Percentiles rank a stretch among this genome's conserved stretches.
These are phyloP conservation scores for Pipa parva DNA, from an alignment of 2,113 vertebrate genomes.

Conservation along the genomic window DNA sequence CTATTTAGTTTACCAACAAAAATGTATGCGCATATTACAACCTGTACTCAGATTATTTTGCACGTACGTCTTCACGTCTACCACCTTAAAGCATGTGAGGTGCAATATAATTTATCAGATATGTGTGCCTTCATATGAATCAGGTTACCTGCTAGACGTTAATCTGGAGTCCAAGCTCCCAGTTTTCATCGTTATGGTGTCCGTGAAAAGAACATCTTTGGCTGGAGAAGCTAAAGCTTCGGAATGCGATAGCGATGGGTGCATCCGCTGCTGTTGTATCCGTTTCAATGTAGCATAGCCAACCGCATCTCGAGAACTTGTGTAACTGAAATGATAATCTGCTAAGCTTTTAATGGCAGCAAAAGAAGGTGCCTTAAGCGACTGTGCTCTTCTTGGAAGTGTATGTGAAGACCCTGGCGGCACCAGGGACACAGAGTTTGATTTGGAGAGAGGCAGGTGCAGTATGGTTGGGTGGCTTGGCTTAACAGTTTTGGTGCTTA, in stretches of 20 bases:
- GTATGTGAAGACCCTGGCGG: constrained; percentile 92
- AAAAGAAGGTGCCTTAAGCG: constrained; percentile 90
- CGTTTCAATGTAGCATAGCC: constrained; percentile 92
- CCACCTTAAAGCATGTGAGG: too few species aligned
- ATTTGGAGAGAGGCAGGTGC: constrained; percentile 85
- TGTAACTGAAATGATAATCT: constrained; percentile 94
- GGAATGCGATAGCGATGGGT: constrained; percentile 92
- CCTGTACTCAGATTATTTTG: too few species aligned
- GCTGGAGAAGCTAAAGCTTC: constrained; percentile 93
- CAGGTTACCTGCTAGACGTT: constrained; percentile 87
- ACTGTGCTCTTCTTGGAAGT: constrained; percentile 90
- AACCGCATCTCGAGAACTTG: constrained; percentile 90
- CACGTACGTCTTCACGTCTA: too few species aligned
- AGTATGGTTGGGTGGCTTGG: constrained; percentile 77
- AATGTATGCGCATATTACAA: too few species aligned
- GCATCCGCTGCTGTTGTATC: constrained; percentile 94
- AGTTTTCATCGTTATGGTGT: constrained; percentile 97
- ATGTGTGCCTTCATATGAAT: too few species aligned
- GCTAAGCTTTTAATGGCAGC: constrained; percentile 89
- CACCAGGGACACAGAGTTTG: constrained; percentile 83
- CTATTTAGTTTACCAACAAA: too few species aligned
- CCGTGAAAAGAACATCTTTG: constrained; percentile 95
- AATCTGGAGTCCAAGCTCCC: constrained; percentile 92
- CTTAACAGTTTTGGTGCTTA: constrained; percentile 91
- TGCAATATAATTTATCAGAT: too few species aligned